Evolutionary conservation across 2,797 vertebrate genomes (phyloP), one percentile per base, ranked within the genome.

Genomic region (Galaxias olidus): DNA sequence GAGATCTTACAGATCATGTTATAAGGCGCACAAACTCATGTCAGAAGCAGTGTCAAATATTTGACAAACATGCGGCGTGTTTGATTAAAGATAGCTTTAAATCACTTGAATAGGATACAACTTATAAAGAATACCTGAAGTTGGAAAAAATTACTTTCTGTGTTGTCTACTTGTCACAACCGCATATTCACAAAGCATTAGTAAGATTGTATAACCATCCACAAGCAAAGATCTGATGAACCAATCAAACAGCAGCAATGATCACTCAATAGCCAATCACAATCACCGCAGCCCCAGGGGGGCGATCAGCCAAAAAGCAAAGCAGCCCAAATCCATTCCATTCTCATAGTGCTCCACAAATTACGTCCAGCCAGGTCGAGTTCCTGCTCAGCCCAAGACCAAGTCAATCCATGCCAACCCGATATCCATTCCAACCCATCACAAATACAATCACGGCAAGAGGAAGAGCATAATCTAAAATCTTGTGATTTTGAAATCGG

Each of bases 401-500:
- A 60, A 46, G 10, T 10, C 52, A 45, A 9, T 9, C 45, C 46
- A 11, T 30, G 30, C 46, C 59, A 61, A 14, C 53, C 12, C 52
- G 10, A 30, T 30, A 30, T 30, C 30, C 30, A 6, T 30, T 20
- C 20, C 20, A 41, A 13, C 11, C 30, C 30, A 56, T 60, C 20
- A 48, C 18, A 59, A 46, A 19, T 61, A 6, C n/a, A 11, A 61
- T 46, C 57, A 59, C 19, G 47, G 45, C 19, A 4, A 20, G 6
- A 15, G 11, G 9, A 60, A 30, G 15, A 40, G 30, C 11, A 41
- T 20, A 76, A 68, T 77, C 77, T 42, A 50, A 14, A 46, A 56
- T 50, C 41, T 0, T 9, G 68, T 12, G 69, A 84, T 81, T 79
- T 74, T 80, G 78, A 85, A 82, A 74, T 78, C 70, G 30, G 30